These are phyloP conservation scores for Glyptemys insculpta DNA, from an alignment of 2,797 vertebrate species.

Conservation along the genomic window DNA sequence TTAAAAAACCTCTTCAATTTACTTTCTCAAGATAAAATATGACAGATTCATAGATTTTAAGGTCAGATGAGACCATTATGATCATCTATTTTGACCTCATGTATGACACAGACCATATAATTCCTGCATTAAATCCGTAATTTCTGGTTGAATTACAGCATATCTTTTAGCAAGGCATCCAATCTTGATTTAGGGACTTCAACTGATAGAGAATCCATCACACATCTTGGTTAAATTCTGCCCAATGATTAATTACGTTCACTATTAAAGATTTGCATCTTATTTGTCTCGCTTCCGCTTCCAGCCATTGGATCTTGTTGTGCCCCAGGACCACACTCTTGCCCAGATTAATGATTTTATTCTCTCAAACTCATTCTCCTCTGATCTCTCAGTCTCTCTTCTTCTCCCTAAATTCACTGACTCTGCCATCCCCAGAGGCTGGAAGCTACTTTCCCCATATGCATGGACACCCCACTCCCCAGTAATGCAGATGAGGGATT, in stretches of 20 bases:
- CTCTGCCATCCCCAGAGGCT: not conserved
- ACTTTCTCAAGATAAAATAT: conserved; percentile 59
- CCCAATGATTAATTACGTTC: conserved; percentile 32
- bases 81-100: conserved; percentile 67
- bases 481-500: not conserved
- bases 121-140: conserved; percentile 28
- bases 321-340: not conserved
- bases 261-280: not conserved
- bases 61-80: conserved; percentile 13
- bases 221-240: conserved; percentile 50
- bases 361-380: not conserved
- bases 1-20: conserved; percentile 37
- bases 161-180: conserved; percentile 17
- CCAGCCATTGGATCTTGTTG: not conserved
- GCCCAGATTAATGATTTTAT: not conserved
- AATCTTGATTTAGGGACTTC: conserved; percentile 57
- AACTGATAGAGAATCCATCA: conserved; percentile 51
- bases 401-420: not conserved
- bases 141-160: conserved; percentile 53
- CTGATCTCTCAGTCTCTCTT: not conserved
- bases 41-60: conserved; percentile 71
- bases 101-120: conserved; percentile 58
- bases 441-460: not conserved
- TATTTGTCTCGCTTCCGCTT: not conserved
- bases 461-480: not conserved